Evolutionary conservation across 2,888 invertebrate genomes (phyloP).

Genomic region (Lycaena phlaeas): DNA sequence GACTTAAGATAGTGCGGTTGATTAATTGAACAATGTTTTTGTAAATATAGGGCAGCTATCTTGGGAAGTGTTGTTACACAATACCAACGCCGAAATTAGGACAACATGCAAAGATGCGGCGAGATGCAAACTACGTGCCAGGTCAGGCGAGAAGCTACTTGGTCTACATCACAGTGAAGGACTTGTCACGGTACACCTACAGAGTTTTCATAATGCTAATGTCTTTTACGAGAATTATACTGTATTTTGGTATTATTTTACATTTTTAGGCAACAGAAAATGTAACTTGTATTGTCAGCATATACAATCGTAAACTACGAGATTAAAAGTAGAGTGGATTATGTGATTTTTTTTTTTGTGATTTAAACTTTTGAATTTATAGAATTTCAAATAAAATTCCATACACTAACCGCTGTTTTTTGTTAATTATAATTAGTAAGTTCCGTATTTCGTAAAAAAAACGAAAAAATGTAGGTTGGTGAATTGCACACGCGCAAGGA

Average conservation of each 20-base stretch:
- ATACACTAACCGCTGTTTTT: no score
- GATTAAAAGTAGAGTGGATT: no score
- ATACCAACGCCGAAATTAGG: slow-evolving; percentile 2
- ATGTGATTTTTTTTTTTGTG: no score
- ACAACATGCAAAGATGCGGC: slow-evolving; percentile 4
- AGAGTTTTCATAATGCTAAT: not conserved
- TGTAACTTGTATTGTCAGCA: not conserved
- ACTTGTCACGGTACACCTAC: slow-evolving; percentile 1
- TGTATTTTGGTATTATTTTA: no score
- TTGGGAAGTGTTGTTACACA: not conserved
- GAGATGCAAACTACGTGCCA: not conserved
- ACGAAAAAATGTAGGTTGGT: no score
- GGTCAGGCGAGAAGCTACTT: slow-evolving; percentile 5
- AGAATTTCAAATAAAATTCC: no score
- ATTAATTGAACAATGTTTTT: not conserved
- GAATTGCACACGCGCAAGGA: no score
- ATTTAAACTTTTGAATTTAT: no score
- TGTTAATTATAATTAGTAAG: no score
- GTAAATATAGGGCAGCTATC: not conserved
- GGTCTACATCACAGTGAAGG: not conserved
- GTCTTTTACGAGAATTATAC: not conserved
- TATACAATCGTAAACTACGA: no score
- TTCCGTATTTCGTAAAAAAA: no score
- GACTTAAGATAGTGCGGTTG: not conserved
- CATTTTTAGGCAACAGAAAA: no score